A percentile compares a stretch with the other conserved stretches of the same genome.
These are phyloP conservation scores for Nasonia longicornis DNA, from an alignment of 1,140 invertebrate genomes.

Conservation along the genomic window DNA sequence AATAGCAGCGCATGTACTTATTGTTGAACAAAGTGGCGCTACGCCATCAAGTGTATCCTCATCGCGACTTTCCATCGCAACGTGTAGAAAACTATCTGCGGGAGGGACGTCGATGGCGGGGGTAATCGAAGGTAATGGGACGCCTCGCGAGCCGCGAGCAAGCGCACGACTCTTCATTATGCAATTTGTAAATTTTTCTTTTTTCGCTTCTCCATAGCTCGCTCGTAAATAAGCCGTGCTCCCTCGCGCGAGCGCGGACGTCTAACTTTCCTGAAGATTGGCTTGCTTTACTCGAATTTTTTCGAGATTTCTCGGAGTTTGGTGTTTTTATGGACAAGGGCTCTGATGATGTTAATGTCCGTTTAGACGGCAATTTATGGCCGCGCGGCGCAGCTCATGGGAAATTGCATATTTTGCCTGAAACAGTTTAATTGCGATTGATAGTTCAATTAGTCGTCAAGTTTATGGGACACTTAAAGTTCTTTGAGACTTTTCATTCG, in stretches of 20 bases:
- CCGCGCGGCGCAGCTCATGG: background rate
- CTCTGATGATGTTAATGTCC: constrained; percentile 12
- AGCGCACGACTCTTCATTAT: constrained; percentile 42
- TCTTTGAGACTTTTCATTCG: background rate
- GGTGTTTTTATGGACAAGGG: background rate
- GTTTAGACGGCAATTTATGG: constrained; percentile 17
- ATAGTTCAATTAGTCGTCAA: background rate
- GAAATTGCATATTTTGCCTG: constrained; percentile 14
- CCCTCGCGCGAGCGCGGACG: background rate
- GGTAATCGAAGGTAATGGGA: constrained; percentile 45
- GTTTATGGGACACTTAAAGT: background rate
- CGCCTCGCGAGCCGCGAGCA: constrained; percentile 30
- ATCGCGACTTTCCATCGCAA: constrained; percentile 33
- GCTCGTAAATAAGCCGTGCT: constrained; percentile 31
- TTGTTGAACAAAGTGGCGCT: constrained; percentile 19
- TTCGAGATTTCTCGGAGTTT: background rate
- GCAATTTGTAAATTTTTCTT: constrained; percentile 41
- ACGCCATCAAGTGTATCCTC: background rate
- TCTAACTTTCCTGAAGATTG: constrained; percentile 33
- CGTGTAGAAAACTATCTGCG: constrained; percentile 10
- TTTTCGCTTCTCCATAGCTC: background rate
- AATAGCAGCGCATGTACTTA: background rate
- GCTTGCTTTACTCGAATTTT: constrained; percentile 13
- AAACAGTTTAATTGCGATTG: constrained; percentile 5
- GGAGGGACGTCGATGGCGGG: constrained; percentile 15